A percentile compares a stretch with the other conserved stretches of the same genome.
Conservation (phyloP, 1,140 invertebrate genomes). For the Eubasilissa regina region DNA sequence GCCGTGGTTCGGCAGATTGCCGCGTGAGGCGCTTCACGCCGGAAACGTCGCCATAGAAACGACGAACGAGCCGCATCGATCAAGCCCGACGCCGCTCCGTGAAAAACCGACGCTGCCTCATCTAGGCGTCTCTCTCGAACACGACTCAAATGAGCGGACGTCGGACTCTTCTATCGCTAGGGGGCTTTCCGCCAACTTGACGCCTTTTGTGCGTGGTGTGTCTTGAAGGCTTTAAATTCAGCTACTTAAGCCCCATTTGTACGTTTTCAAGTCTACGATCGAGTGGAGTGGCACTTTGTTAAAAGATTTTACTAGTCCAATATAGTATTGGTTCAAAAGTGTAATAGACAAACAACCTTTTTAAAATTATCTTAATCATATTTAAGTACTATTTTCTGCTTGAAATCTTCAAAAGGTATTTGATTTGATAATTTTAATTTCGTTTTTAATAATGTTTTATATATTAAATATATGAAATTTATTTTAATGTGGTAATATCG, state of each 20-base stretch:
- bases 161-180: neutral
- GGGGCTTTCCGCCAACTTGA: conserved; percentile 3
- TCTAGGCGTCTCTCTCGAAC: conserved; percentile 1
- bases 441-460: no score
- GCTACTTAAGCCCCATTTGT: conserved; percentile 41
- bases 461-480: no score
- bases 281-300: conserved; percentile 22
- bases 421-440: no score
- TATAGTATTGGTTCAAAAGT: neutral
- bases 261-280: neutral
- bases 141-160: neutral
- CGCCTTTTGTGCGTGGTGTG: conserved; percentile 41
- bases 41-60: conserved; percentile 58
- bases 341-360: no score
- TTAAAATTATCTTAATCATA: no score
- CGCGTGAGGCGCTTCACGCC: conserved; percentile 46
- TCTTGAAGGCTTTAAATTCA: conserved; percentile 41
- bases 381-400: no score
- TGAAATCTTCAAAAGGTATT: no score
- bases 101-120: conserved; percentile 34
- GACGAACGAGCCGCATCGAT: conserved; percentile 55
- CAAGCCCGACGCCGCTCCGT: conserved; percentile 38
- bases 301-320: neutral
- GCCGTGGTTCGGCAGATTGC: conserved; percentile 38
- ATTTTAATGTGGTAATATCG: no score